Evolutionary conservation across 2,888 invertebrate species (phyloP), one percentile per base, ranked within the genome.

Genomic region (Oxyteleia sp.): DNA sequence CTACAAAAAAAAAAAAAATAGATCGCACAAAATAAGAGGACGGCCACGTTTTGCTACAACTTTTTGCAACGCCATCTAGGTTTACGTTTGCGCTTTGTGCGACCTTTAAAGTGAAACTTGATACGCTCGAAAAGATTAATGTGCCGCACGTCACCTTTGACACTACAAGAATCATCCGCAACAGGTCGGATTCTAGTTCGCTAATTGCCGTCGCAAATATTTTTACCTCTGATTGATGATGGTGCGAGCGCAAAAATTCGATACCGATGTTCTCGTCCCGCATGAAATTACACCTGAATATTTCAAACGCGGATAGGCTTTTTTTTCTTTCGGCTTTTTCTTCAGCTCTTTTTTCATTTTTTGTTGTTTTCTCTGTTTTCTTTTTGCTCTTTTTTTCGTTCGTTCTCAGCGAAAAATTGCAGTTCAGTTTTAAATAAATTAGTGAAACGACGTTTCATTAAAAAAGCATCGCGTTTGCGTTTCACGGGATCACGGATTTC

Each of bases 151-250:
- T 69, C 64, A 71, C 75, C 64, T 82, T 64, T 76, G 75, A 76
- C 51, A 57, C 51, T 18, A 29, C 15, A 72, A 68, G 80, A 78
- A 72, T 74, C 43, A 23, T 64, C 51, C 53, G 79, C 83, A 84
- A 84, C 84, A 80, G 79, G 83, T 83, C 83, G 57, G 38, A 49
- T 75, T 61, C 49, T 47, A 35, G 55, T 51, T 16, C 11, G 23
- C 43, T 82, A 66, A 63, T 81, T 75, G 55, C 79, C 15, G 8
- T 38, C 18, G 38, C 51, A 80, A 72, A 80, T 80, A 80, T 72
- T 72, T 71, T 59, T 80, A 41, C 59, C 41, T 66, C 29, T 64
- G 57, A 80, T 71, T 68, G 13, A 78, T 69, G 69, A 13, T 49
- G 15, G 4, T 11, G 59, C 45, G 4, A 5, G 59, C 45, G 53